Base-by-base conservation (phyloP, 2,113 vertebrate species). In the Lepus europaeus region DNA sequence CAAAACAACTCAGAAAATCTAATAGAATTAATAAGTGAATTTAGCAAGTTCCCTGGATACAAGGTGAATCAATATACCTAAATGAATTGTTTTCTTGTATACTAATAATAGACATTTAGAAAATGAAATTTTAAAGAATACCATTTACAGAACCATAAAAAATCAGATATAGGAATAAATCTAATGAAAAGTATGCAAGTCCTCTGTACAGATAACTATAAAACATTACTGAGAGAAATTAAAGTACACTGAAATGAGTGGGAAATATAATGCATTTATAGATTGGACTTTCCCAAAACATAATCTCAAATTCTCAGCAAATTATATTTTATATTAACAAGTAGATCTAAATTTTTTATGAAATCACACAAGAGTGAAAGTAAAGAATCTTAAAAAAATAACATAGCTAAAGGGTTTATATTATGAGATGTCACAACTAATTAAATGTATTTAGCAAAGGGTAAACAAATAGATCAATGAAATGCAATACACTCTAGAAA, bases 391-490 rank as follows among this genome's bases (percentile, higher is more conserved):
- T 59, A 76, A 53, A 61, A 19, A 19, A 69, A 89, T 51, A 86
- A 80, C 11, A 33, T 39, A 93, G n/a, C 36, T 80, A 77, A 45
- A 95, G 25, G 22, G 33, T 70, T 70, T 87, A 83, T 1, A 78
- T 19, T 36, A 88, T 12, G 5, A 78, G n/a, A 93, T 78, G 68
- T 59, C 4, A 77, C 78, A 49, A 85, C 66, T 59, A 17, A 14
- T 78, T 74, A 95, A 82, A 77, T 77, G n/a, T 77, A 72, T 25
- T 88, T 87, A 72, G 36, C 53, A 86, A 69, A 86, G 61, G 13
- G 56, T 76, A 77, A 13, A 76, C 10, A 91, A 82, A 90, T 7
- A 82, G 27, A 63, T 29, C 13, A 49, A 79, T 66, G 68, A 6
- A 59, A 59, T 59, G 56, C 45, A 45, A 45, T 8, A 45, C 6